A percentile compares a stretch with the other conserved stretches of the same genome.
Conservation (phyloP, 2,113 vertebrate genomes). For the Thamnophis sirtalis region DNA sequence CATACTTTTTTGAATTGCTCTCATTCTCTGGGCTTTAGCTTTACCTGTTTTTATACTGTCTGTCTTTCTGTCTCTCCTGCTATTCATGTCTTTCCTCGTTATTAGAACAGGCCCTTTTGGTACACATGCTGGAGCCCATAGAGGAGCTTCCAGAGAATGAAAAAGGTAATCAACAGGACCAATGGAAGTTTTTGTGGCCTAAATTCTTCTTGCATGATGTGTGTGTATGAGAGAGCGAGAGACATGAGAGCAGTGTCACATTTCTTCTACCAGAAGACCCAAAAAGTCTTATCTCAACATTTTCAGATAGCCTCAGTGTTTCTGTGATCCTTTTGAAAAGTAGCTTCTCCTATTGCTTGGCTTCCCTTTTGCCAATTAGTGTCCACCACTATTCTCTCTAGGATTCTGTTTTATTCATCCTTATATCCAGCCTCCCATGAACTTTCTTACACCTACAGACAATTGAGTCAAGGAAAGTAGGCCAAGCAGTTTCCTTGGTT, state of each 20-base stretch:
- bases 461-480: background rate
- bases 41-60: constrained; percentile 60
- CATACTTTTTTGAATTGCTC: constrained; percentile 41
- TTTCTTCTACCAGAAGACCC: background rate
- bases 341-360: background rate
- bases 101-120: constrained; percentile 81
- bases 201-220: background rate
- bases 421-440: background rate
- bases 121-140: constrained; percentile 89
- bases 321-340: background rate
- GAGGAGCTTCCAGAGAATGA: constrained; percentile 95
- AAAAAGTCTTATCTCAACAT: background rate
- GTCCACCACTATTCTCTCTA: background rate
- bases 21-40: constrained; percentile 42
- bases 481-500: background rate
- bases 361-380: background rate
- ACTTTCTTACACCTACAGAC: background rate
- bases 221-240: background rate
- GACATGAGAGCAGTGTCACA: background rate
- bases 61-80: constrained; percentile 51
- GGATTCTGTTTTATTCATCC: background rate
- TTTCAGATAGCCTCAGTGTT: background rate
- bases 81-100: constrained; percentile 65
- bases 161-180: constrained; percentile 80
- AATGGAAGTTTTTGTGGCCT: constrained; percentile 13